Conservation (phyloP, 2,113 vertebrate species). For the Dryoscopus gambensis region DNA sequence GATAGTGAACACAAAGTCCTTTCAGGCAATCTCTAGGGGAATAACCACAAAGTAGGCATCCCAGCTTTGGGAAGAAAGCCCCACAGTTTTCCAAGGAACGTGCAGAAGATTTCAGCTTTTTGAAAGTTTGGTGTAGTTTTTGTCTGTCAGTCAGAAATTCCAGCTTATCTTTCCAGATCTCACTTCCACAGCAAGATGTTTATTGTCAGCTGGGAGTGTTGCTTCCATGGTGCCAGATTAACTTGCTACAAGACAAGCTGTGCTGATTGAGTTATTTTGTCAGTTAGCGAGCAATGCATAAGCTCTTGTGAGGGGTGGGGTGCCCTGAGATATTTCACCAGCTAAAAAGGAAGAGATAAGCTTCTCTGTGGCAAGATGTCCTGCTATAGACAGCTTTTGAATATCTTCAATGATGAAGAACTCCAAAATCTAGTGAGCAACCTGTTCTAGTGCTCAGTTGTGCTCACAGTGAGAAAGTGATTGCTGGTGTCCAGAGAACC, state of each 20-base stretch:
- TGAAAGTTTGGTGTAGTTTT: background rate
- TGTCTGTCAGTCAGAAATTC: background rate
- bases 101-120: background rate
- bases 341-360: background rate
- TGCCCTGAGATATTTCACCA: background rate
- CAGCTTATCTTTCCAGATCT: background rate
- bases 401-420: background rate
- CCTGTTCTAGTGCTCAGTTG: background rate
- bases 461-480: background rate
- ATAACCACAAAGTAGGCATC: background rate
- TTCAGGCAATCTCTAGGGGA: background rate
- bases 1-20: background rate
- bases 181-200: background rate
- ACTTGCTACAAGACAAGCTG: background rate
- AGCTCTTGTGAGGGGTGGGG: accelerated
- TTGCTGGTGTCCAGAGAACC: background rate
- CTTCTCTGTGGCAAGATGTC: background rate
- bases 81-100: background rate
- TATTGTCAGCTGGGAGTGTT: background rate
- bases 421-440: background rate
- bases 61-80: background rate
- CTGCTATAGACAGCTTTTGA: background rate
- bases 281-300: background rate
- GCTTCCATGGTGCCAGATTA: background rate
- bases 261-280: background rate